These are phyloP conservation scores for Scleropages formosus DNA, from an alignment of 2,797 vertebrate genomes.

Conservation along the genomic window DNA sequence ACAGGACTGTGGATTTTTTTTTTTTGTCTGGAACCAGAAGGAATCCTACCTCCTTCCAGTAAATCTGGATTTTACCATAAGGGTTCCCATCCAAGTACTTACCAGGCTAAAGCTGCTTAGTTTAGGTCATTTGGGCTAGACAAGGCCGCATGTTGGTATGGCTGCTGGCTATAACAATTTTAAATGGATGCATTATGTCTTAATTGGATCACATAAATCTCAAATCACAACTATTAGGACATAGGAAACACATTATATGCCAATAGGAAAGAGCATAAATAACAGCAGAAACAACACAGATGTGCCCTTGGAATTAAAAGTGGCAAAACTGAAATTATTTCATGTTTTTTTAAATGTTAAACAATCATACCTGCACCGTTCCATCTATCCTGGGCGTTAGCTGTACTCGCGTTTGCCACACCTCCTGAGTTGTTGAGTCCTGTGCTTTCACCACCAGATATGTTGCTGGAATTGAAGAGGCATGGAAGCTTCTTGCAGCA, in stretches of 20 bases:
- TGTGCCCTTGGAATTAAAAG: not conserved
- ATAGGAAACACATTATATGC: not conserved
- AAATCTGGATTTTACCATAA: slow-evolving; percentile 25
- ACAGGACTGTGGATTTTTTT: slow-evolving; percentile 20
- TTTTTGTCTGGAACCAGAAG: slow-evolving; percentile 26
- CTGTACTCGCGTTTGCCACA: slow-evolving; percentile 81
- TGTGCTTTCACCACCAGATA: slow-evolving; percentile 70
- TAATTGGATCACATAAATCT: slow-evolving; percentile 12
- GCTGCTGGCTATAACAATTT: not conserved
- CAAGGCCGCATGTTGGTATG: slow-evolving; percentile 3
- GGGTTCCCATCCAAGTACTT: slow-evolving; percentile 24
- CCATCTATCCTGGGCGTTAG: slow-evolving; percentile 55
- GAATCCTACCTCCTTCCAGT: slow-evolving; percentile 26
- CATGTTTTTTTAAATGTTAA: not conserved
- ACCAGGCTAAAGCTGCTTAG: slow-evolving; percentile 25
- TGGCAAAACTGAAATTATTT: too few relatives aligned
- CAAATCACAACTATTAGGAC: not conserved
- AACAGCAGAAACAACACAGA: not conserved
- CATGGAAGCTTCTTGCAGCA: slow-evolving; percentile 66
- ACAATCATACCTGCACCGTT: slow-evolving; percentile 32
- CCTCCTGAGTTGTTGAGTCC: slow-evolving; percentile 74
- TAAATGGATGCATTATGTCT: slow-evolving; percentile 13
- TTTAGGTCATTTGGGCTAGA: slow-evolving; percentile 24
- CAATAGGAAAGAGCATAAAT: not conserved
- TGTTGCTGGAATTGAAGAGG: slow-evolving; percentile 57